These are phyloP conservation scores for Basileuterus tristriatus DNA, from an alignment of 2,797 vertebrate species.

Conservation along the genomic window DNA sequence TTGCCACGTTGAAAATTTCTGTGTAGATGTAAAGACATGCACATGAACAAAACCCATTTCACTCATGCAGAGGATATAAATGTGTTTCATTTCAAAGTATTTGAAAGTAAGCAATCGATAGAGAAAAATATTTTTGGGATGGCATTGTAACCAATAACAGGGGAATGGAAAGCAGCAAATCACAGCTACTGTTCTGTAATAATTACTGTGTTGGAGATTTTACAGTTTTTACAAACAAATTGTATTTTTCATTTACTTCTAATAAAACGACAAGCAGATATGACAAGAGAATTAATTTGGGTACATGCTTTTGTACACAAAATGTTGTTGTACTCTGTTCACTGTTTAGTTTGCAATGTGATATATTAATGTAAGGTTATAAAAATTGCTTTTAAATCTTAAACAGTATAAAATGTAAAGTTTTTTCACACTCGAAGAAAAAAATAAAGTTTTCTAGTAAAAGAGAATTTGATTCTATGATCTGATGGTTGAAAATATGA, in stretches of 20 bases:
- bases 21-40: background rate
- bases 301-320: background rate
- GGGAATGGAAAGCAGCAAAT: background rate
- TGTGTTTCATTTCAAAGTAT: background rate
- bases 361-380: conserved; percentile 36
- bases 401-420: conserved; percentile 46
- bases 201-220: background rate
- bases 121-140: background rate
- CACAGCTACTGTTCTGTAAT: conserved; percentile 3
- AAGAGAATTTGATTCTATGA: background rate
- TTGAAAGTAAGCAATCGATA: background rate
- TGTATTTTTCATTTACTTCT: conserved; percentile 16
- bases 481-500: background rate
- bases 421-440: conserved; percentile 31
- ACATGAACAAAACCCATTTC: background rate
- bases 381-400: background rate
- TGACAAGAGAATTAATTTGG: background rate
- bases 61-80: background rate
- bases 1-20: background rate
- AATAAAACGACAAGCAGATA: conserved; percentile 13
- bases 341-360: background rate
- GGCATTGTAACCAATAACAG: background rate
- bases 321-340: background rate
- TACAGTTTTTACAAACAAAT: conserved; percentile 17
- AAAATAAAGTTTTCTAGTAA: conserved; percentile 75